A percentile compares a stretch with the other conserved stretches of the same genome.
phyloP scores from a whole-genome alignment of 1,140 invertebrate genomes.

The Sitobion miscanthi region DNA sequence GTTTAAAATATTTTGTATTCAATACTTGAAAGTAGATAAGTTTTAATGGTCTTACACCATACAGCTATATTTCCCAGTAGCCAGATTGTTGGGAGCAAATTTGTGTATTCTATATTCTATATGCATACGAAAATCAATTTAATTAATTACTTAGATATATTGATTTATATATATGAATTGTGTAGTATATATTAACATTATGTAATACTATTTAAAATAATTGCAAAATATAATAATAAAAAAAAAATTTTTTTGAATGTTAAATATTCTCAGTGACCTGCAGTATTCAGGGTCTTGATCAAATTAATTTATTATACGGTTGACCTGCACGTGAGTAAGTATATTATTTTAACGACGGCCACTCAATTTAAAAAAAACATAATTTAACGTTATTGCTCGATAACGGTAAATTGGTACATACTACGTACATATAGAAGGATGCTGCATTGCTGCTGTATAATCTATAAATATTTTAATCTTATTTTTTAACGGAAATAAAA shows the following conservation, averaged over 20 bases:
- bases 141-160: no score
- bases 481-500: background rate
- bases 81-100: no score
- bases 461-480: background rate
- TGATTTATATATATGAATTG: background rate
- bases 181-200: background rate
- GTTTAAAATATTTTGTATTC: no score
- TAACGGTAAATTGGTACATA: background rate
- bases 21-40: no score
- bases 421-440: background rate
- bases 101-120: no score
- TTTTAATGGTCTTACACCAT: no score
- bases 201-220: background rate
- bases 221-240: background rate
- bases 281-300: background rate
- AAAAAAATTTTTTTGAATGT: background rate
- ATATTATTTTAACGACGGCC: background rate
- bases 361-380: background rate
- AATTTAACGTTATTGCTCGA: background rate
- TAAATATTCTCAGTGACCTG: background rate
- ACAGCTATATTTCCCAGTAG: no score
- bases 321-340: background rate
- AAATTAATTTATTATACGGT: background rate
- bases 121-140: no score
- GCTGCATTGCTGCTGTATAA: background rate